Percentiles rank a stretch among this genome's conserved stretches.
These are phyloP conservation scores for Zingel zingel DNA, from an alignment of 2,113 vertebrate genomes.

Conservation along the genomic window DNA sequence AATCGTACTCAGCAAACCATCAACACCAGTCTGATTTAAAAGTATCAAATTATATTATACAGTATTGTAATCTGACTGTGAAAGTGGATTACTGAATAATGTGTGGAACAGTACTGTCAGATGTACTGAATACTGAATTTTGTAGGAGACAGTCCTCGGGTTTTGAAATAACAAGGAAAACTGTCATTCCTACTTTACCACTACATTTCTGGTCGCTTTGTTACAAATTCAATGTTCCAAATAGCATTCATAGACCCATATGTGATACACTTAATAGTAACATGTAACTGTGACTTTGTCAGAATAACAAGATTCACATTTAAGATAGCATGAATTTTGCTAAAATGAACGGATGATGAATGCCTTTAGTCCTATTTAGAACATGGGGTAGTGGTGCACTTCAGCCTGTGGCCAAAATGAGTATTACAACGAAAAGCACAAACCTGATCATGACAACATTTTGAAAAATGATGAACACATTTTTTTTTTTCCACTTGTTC, in stretches of 20 bases:
- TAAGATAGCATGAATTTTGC: background rate
- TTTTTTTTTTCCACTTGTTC: too few relatives aligned
- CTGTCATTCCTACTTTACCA: background rate
- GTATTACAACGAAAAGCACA: too few relatives aligned
- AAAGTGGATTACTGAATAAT: background rate
- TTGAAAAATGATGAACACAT: too few relatives aligned
- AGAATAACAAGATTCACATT: background rate
- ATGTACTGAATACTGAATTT: background rate
- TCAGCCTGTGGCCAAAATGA: too few relatives aligned
- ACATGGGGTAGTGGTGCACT: too few relatives aligned
- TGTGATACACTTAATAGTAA: background rate
- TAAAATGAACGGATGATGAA: background rate
- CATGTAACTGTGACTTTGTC: background rate
- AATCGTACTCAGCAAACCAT: slow-evolving; percentile 1
- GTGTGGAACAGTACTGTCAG: background rate
- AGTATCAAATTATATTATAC: background rate
- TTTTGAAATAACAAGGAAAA: slow-evolving; percentile 36
- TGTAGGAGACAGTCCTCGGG: slow-evolving; percentile 21
- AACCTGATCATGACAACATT: too few relatives aligned
- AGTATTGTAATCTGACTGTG: background rate
- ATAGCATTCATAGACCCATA: background rate
- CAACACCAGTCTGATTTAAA: background rate
- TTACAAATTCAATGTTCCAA: background rate
- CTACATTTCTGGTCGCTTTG: background rate
- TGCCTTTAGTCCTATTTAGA: too few relatives aligned